Percentiles rank a stretch among this genome's conserved stretches.
These are phyloP conservation scores for Pardosa pseudoannulata DNA, from an alignment of 2,888 invertebrate genomes.

Conservation along the genomic window DNA sequence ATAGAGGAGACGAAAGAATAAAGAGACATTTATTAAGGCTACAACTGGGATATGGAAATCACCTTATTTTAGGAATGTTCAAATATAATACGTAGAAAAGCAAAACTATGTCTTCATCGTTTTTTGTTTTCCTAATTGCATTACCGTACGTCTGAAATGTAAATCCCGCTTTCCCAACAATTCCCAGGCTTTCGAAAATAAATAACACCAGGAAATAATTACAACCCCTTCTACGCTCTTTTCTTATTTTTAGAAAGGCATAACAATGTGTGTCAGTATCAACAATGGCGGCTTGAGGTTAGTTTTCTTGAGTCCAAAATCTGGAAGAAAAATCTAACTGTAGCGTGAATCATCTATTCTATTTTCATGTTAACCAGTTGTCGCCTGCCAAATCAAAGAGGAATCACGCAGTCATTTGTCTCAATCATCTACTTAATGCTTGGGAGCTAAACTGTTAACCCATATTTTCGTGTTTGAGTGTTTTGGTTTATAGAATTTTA, in stretches of 20 bases:
- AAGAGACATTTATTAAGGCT: too few relatives aligned
- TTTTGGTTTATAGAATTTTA: too few relatives aligned
- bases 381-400: neutral
- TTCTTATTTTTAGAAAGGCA: neutral
- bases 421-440: slow-evolving; percentile 1
- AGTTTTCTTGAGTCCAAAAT: neutral
- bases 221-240: neutral
- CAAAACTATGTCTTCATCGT: too few relatives aligned
- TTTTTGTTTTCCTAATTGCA: too few relatives aligned
- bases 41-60: too few relatives aligned
- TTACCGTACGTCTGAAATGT: too few relatives aligned
- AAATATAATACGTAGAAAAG: too few relatives aligned
- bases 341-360: neutral
- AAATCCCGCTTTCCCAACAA: too few relatives aligned
- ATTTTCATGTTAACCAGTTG: neutral
- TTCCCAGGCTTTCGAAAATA: neutral
- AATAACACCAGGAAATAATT: slow-evolving; percentile 5
- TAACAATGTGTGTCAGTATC: slow-evolving; percentile 13
- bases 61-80: too few relatives aligned
- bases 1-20: too few relatives aligned
- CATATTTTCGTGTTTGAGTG: too few relatives aligned
- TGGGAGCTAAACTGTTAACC: too few relatives aligned
- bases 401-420: neutral
- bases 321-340: neutral
- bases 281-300: neutral